phyloP scores from a whole-genome alignment of 2,888 invertebrate genomes.

The Elegia similella region DNA sequence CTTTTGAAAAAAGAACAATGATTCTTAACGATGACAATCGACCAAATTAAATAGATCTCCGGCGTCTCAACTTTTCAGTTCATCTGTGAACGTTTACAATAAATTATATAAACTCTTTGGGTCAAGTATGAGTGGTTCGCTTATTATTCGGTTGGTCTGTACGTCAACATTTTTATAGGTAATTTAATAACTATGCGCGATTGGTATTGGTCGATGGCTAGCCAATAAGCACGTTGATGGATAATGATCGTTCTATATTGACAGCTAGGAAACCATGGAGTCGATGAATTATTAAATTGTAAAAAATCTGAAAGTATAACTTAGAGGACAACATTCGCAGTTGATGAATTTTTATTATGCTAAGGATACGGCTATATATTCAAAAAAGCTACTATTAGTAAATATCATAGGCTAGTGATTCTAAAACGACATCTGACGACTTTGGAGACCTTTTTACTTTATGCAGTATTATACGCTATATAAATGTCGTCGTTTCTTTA shows the following conservation, averaged over 20 bases:
- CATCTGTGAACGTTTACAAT: conserved; percentile 19
- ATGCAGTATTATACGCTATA: too few species aligned
- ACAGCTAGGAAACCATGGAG: conserved; percentile 48
- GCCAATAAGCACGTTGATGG: conserved; percentile 62
- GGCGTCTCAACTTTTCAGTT: conserved; percentile 19
- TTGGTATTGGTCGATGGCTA: conserved; percentile 53
- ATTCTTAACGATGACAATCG: conserved; percentile 16
- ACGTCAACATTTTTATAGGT: conserved; percentile 45
- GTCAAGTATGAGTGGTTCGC: conserved; percentile 35
- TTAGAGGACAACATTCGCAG: too few species aligned
- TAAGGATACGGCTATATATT: too few species aligned
- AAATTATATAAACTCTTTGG: conserved; percentile 19
- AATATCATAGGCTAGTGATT: too few species aligned
- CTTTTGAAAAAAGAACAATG: conserved; percentile 33
- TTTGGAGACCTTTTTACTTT: too few species aligned
- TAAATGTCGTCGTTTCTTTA: too few species aligned
- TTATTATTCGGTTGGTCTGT: conserved; percentile 39
- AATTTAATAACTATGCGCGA: conserved; percentile 50
- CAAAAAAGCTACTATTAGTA: too few species aligned
- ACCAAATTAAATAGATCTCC: conserved; percentile 34
- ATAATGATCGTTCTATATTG: conserved; percentile 48
- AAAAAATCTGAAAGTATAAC: too few species aligned
- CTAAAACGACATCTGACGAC: too few species aligned
- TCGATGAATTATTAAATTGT: conserved; percentile 22
- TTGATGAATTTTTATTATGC: too few species aligned